Base-by-base conservation (phyloP, 2,888 invertebrate species). In the Disparrhopalites patrizii region DNA sequence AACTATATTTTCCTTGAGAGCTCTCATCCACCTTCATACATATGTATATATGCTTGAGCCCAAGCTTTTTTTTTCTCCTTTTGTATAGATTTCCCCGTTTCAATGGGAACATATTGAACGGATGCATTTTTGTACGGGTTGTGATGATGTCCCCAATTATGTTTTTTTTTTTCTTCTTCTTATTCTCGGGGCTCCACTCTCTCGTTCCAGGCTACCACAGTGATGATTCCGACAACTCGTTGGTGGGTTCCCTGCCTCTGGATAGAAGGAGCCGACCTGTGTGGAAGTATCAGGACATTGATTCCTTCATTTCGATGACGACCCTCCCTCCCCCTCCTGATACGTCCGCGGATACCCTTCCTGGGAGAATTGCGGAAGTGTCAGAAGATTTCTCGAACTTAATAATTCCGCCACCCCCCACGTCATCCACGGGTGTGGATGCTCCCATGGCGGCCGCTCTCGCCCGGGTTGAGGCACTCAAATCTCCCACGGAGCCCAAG, bases 261-360 rank as follows among this genome's bases (percentile, higher is more conserved):
- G 64, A 56, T 25, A 51, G 33, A 10, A 18, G 54, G 5, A 30
- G 20, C 52, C 31, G 40, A 33, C 57, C 57, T 71, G 81, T 82
- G 50, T 81, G 83, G 77, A 80, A 67, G 40, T 66, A 81, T 70
- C 81, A 81, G 70, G 90, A 89, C 76, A 82, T 93, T 73, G 93
- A 93, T 77, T 86, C 87, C 74, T 91, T 93, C 79, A 83, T 93
- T 73, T 91, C 91, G 3, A 89, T 87, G 74, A 88, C 91, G 36
- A 86, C 87, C 5, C 86, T 93, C 69, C 90, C 87, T 43, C 91
- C 93, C 15, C 92, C 93, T 0, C 81, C 81, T 5, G 65, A 69
- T 23, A 67, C 70, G 28, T 60, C 38, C 50, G 55, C 65, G 52
- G 62, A 68, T 40, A 40, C 27, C 65, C 54, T 33, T 43, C 47